Conservation (phyloP, 2,888 invertebrate species). For the Callyntrura sp. region DNA sequence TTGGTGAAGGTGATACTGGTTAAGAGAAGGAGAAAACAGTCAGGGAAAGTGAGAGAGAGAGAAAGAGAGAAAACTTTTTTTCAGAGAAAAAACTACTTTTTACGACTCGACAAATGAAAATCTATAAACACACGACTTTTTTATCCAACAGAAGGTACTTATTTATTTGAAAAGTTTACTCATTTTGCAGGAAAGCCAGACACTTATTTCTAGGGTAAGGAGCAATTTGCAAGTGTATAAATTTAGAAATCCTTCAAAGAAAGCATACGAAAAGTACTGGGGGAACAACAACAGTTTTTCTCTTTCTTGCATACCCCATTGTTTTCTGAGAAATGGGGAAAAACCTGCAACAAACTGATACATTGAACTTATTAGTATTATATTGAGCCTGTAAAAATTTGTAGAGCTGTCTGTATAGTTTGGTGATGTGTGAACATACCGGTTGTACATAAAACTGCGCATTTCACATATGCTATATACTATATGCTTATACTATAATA, state of each 20-base stretch:
- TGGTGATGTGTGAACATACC: neutral
- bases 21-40: neutral
- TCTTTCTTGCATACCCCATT: neutral
- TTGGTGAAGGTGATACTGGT: slow-evolving; percentile 5
- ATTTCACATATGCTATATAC: neutral
- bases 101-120: slow-evolving; percentile 77
- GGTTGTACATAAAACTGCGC: neutral
- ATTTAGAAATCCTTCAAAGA: slow-evolving; percentile 62
- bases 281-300: slow-evolving; percentile 51
- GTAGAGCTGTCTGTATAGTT: neutral
- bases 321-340: slow-evolving; percentile 30
- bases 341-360: slow-evolving; percentile 22
- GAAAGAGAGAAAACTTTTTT: slow-evolving; percentile 40
- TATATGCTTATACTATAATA: too few species aligned
- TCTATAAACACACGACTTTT: slow-evolving; percentile 77
- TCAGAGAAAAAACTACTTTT: slow-evolving; percentile 32
- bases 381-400: neutral
- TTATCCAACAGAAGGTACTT: slow-evolving; percentile 76
- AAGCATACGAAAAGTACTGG: slow-evolving; percentile 4
- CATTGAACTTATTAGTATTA: slow-evolving; percentile 7
- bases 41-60: neutral
- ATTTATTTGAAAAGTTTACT: slow-evolving; percentile 79
- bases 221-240: slow-evolving; percentile 79
- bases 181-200: slow-evolving; percentile 70
- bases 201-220: slow-evolving; percentile 72